phyloP scores from a whole-genome alignment of 2,113 vertebrate genomes.

The Eubucco bourcierii region DNA sequence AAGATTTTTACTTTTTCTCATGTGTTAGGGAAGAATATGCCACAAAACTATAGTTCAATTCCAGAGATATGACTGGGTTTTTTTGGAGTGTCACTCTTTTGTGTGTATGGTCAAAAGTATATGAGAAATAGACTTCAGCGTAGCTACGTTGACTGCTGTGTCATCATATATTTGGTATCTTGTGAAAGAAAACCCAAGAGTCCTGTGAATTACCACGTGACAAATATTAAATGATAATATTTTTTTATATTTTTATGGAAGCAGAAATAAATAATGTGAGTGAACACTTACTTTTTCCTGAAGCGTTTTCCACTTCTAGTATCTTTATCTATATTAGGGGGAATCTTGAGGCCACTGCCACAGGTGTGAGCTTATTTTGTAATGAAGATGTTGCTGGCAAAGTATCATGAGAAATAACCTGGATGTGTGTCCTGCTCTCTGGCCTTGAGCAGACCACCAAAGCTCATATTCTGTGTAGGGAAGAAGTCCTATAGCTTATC shows the following conservation, averaged over 20 bases:
- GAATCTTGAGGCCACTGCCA: not conserved
- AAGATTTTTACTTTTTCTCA: not conserved
- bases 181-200: not conserved
- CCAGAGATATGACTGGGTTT: not conserved
- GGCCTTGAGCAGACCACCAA: not conserved
- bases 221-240: not conserved
- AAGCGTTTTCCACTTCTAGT: not conserved
- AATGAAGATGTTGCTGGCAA: not conserved
- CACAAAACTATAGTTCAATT: not conserved
- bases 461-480: not conserved
- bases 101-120: not conserved
- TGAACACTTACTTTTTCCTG: accelerated
- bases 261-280: not conserved
- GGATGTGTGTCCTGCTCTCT: not conserved
- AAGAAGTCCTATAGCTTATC: not conserved
- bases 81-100: not conserved
- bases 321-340: not conserved
- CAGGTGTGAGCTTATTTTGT: not conserved
- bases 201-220: not conserved
- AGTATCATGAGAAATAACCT: not conserved
- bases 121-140: not conserved
- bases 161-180: not conserved
- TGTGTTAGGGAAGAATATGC: not conserved
- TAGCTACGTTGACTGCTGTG: not conserved
- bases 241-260: not conserved